These are phyloP conservation scores for Plutella xylostella DNA, from an alignment of 2,888 invertebrate species.

Conservation along the genomic window DNA sequence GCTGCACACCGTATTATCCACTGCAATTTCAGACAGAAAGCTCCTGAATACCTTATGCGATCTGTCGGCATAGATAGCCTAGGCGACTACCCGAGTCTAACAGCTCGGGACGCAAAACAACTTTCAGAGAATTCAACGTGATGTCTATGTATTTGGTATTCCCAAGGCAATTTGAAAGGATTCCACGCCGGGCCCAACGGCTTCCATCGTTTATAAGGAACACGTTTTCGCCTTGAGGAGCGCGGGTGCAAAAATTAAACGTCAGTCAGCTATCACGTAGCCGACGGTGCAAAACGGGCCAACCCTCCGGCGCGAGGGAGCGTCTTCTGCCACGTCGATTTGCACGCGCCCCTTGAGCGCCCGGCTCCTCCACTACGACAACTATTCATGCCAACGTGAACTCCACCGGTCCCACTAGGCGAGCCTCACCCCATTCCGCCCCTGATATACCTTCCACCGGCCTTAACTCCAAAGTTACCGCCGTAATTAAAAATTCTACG, in stretches of 20 bases:
- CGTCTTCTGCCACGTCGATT: constrained; percentile 37
- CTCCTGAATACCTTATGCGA: not conserved
- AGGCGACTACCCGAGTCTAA: too few relatives aligned
- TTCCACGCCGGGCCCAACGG: too few relatives aligned
- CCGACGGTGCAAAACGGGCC: constrained; percentile 39
- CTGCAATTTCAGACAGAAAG: not conserved
- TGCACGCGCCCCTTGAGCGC: constrained; percentile 25
- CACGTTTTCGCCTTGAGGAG: constrained; percentile 18
- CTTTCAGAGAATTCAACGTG: too few relatives aligned
- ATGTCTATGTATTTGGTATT: too few relatives aligned
- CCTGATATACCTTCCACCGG: constrained; percentile 17
- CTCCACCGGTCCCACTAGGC: constrained; percentile 20
- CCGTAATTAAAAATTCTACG: constrained; percentile 32
- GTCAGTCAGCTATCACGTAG: constrained; percentile 49
- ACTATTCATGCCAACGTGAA: constrained; percentile 49
- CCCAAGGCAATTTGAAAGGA: too few relatives aligned
- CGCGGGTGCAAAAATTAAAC: constrained; percentile 46
- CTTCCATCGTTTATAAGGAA: constrained; percentile 18
- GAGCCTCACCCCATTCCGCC: too few relatives aligned
- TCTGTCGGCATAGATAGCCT: not conserved
- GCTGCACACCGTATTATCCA: not conserved
- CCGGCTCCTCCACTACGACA: constrained; percentile 28
- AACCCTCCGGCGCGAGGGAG: constrained; percentile 31
- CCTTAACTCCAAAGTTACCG: constrained; percentile 19
- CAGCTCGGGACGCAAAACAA: too few relatives aligned